Conservation (phyloP, 2,888 invertebrate species). For the Timandra comae region DNA sequence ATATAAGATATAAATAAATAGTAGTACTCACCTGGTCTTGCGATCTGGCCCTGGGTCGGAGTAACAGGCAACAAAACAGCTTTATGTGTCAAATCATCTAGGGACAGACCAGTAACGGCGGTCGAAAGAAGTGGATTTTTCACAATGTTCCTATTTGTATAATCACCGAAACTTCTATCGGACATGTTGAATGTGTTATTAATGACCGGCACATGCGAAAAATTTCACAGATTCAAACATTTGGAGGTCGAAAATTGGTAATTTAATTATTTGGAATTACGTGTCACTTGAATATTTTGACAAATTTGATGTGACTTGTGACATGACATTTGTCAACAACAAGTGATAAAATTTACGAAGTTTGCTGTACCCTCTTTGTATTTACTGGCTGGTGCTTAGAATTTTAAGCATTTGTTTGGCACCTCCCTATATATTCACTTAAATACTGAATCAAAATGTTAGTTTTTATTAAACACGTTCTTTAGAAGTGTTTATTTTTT, state of each 20-base stretch:
- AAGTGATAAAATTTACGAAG: background rate
- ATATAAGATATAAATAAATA: conserved; percentile 49
- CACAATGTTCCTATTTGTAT: conserved; percentile 56
- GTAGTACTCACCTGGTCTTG: conserved; percentile 62
- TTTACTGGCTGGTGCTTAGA: too few species aligned
- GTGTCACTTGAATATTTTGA: conserved; percentile 73
- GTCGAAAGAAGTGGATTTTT: conserved; percentile 84
- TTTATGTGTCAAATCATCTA: conserved; percentile 84
- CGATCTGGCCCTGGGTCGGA: conserved; percentile 52
- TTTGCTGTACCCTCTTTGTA: conserved; percentile 1
- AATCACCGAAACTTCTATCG: conserved; percentile 69
- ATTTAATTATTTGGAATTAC: conserved; percentile 71
- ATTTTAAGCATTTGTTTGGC: too few species aligned
- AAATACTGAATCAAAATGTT: too few species aligned
- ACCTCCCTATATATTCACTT: too few species aligned
- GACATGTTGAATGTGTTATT: conserved; percentile 48
- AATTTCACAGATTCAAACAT: conserved; percentile 66
- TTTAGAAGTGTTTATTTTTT: too few species aligned
- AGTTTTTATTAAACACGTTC: too few species aligned
- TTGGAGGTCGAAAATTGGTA: conserved; percentile 70
- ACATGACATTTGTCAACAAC: conserved; percentile 7
- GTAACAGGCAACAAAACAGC: conserved; percentile 82
- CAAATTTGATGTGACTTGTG: conserved; percentile 34
- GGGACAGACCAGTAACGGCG: conserved; percentile 83
- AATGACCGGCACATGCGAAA: conserved; percentile 49